Evolutionary conservation across 2,113 vertebrate genomes (phyloP), one percentile per base, ranked within the genome.

Genomic region (Eira barbara): DNA sequence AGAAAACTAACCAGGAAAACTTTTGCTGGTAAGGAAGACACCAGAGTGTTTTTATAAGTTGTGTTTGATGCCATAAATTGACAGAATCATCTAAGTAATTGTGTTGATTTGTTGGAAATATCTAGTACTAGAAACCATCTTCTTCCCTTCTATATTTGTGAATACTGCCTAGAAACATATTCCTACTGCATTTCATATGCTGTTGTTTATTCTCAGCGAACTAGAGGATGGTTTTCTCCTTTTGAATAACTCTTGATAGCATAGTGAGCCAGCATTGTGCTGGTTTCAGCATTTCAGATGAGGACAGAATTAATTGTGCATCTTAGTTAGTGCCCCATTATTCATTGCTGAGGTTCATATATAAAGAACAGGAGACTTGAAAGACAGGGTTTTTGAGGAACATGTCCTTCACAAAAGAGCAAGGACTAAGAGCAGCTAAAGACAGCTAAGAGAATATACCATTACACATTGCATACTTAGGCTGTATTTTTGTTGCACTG

Each of bases 261-360:
- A 36, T 21, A 78, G 67, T 42, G 42, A 47, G 31, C 29, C 47
- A 69, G 34, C 83, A 65, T 9, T 92, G 3, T 57, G 61, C 78
- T 90, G 39, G 36, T 71, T 97, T 81, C 69, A 96, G 25, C 59
- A 78, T 96, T 95, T 94, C 84, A 52, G 29, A 73, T 94, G 49
- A 92, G 57, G 71, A 71, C 71, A 59, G 21, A 81, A 67, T 94
- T 93, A 79, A 73, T 59, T 79, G 39, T 82, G 1, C 71, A 47
- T 74, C 36, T 92, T 82, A n/a, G 23, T 80, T 79, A 31, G 23
- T 84, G 57, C 17, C 49, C 79, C 11, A 4, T n/a, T 76, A 45
- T 52, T 94, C 82, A 49, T 73, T 92, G 63, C n/a, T 89, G 52
- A 74, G 21, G 29, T 96, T 95, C 42, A 52, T 55, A 52, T 85